Base-by-base conservation (phyloP, 1,140 invertebrate genomes). In the Orchestia grillus region DNA sequence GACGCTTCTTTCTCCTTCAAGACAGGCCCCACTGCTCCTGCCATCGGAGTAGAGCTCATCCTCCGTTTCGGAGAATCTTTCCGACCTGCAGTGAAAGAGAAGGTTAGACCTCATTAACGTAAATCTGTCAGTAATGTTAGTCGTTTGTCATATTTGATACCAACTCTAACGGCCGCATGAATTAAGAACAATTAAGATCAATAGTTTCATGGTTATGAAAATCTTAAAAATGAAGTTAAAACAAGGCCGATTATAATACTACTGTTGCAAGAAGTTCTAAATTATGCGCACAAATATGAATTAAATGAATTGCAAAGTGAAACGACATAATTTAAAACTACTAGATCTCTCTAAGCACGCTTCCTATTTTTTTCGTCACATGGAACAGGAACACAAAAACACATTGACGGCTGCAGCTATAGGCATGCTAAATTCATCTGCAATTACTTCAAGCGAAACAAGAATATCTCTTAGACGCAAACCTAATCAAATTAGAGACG, bases 1-100 rank as follows among this genome's bases (percentile, higher is more conserved):
- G 44, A 28, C n/a, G 96, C 45, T 88, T 88, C 47, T 28, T 88
- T 88, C 47, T 96, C 96, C 40, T 91, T 90, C 45, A 90, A 43
- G 36, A 41, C 77, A 36, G 44, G 62, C 6, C 45, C 91, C 62
- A 40, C 42, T 42, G 36, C 47, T 0, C n/a, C 42, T 0, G n/a
- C 0, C 11, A 41, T 8, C 15, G 96, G n/a, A 47, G 44, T 16
- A 47, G 41, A 62, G 41, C 42, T 96, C 87, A 19, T 96, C 87
- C 47, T 95, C n/a, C 57, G 87, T 53, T 96, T 96, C 42, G 90
- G 94, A 40, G 92, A 94, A 23, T n/a, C 42, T 41, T 87, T 23
- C 41, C 90, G 62, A 42, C 90, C 95, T 96, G 53, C 47, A 53
- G 87, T 44, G 47, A 36, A 77, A 77, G 36, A 77, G 36, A 77